Percentiles rank a stretch among this genome's conserved stretches.
These are phyloP conservation scores for Myotis findleyi DNA, from an alignment of 2,797 vertebrate species.

Conservation along the genomic window DNA sequence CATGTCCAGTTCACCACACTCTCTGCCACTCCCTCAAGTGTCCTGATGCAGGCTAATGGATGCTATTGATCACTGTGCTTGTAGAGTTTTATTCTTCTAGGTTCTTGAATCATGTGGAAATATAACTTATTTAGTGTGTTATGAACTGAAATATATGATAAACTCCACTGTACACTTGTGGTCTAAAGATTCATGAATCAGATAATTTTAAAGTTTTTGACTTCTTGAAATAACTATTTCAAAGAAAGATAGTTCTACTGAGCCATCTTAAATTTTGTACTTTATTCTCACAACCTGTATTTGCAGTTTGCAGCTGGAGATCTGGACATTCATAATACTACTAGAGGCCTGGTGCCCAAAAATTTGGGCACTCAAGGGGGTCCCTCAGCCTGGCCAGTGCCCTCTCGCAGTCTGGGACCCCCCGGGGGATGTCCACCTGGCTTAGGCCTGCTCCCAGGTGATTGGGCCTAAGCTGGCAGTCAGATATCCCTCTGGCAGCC, in stretches of 20 bases:
- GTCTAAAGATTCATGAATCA: not conserved
- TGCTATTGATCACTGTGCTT: not conserved
- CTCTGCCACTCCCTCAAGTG: not conserved
- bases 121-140: not conserved
- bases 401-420: no score
- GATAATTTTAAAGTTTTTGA: not conserved
- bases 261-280: not conserved
- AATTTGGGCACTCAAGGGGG: no score
- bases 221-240: slow-evolving; percentile 3
- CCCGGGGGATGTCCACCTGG: no score
- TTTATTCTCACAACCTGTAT: not conserved
- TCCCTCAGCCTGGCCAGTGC: no score
- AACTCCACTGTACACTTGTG: not conserved
- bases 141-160: not conserved
- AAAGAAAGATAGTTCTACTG: not conserved
- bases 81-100: not conserved
- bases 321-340: not conserved
- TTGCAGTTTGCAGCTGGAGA: no score
- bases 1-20: not conserved
- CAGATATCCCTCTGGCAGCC: no score
- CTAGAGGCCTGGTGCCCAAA: no score
- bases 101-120: not conserved
- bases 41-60: not conserved
- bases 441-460: accelerated
- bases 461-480: no score